phyloP scores from a whole-genome alignment of 1,140 invertebrate species.

The Tetramorium simillimum region DNA sequence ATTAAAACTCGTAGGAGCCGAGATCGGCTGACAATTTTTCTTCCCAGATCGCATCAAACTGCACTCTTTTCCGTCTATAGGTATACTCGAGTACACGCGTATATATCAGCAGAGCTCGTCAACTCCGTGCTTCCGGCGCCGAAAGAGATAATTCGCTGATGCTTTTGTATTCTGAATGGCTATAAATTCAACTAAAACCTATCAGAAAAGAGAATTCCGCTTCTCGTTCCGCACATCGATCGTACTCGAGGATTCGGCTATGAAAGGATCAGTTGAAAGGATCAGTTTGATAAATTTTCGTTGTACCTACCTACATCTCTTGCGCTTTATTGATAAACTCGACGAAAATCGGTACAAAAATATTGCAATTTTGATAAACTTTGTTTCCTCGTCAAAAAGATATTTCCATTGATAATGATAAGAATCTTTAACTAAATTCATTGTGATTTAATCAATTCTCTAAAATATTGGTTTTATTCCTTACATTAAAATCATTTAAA shows the following conservation, averaged over 20 bases:
- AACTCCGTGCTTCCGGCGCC: not conserved
- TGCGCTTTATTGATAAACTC: not conserved
- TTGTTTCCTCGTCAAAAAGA: not conserved
- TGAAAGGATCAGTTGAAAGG: not conserved
- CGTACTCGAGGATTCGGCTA: slow-evolving; percentile 7
- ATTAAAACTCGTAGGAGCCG: slow-evolving; percentile 26
- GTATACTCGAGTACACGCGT: not conserved
- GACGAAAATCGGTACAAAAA: not conserved
- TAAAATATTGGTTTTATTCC: not conserved
- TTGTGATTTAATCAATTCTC: not conserved
- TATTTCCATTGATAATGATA: not conserved
- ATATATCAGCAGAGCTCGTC: slow-evolving; percentile 11
- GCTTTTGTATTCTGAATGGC: slow-evolving; percentile 66
- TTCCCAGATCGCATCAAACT: slow-evolving; percentile 27
- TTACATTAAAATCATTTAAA: not conserved
- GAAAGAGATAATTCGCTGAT: slow-evolving; percentile 68
- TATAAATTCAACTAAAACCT: slow-evolving; percentile 67
- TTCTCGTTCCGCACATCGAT: slow-evolving; percentile 20
- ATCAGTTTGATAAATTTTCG: not conserved
- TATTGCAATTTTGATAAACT: not conserved
- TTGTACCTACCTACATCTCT: slow-evolving; percentile 2
- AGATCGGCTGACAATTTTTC: slow-evolving; percentile 30
- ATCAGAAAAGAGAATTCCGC: slow-evolving; percentile 41
- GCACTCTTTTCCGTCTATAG: not conserved
- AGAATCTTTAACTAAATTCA: not conserved